Base-by-base conservation (phyloP, 2,113 vertebrate genomes). In the Cyrtonyx montezumae region DNA sequence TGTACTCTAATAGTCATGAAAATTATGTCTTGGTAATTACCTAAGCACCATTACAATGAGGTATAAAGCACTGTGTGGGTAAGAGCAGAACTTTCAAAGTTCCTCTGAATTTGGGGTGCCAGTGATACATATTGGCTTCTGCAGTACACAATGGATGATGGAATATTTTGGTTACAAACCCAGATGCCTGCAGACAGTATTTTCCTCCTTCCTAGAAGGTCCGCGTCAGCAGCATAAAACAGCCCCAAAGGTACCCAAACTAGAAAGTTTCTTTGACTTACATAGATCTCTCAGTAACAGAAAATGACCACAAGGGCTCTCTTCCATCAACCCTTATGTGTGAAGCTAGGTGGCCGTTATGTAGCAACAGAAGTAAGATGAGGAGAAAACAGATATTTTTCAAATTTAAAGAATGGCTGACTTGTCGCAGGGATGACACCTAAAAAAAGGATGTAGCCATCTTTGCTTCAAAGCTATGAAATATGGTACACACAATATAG, bases 71-170 rank as follows among this genome's bases (percentile, higher is more conserved):
- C 21, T 23, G 8, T 14, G 32, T 3, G 51, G 10, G 14, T 51
- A 42, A 55, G 30, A 42, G 74, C 26, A 67, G 51, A 19, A 68
- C 25, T 20, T 82, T 40, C 11, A 30, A 34, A 48, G 18, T 43
- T 55, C 32, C 26, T 75, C 56, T 22, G 34, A n/a, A 8, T 4
- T 6, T 2, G 2, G 22, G 25, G 6, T 66, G 22, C 5, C 58
- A 20, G 8, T 1, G 8, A 15, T 28, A 32, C 18, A 30, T 40
- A 22, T 16, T 37, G 19, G 46, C 9, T 53, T 70, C 56, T 74
- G 56, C 11, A 67, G 42, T 26, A 26, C 42, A n/a, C n/a, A n/a
- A n/a, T 65, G 20, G 11, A n/a, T 7, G 55, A 30, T 0, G 1
- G 7, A 68, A 53, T 83, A 53, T 51, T 70, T 30, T 65, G 15